Evolutionary conservation across 35 echinoderm and acorn worm genomes (phyloP).

Genomic region (Ptychodera flava): DNA sequence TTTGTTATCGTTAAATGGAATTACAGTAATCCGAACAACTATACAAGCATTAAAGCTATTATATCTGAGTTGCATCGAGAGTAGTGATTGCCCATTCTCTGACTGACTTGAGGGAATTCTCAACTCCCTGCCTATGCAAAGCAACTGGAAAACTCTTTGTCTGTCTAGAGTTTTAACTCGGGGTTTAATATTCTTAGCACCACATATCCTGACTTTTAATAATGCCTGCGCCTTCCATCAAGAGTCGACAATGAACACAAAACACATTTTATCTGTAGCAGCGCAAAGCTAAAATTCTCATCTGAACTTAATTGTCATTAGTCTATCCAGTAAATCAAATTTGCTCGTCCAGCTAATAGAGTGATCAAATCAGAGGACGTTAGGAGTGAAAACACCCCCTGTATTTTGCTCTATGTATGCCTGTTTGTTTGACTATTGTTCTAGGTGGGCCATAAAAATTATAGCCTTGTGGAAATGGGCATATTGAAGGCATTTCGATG

Average conservation of each 20-base stretch:
- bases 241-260: neutral
- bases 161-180: neutral
- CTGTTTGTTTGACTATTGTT: neutral
- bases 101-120: neutral
- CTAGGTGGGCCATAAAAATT: neutral
- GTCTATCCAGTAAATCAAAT: neutral
- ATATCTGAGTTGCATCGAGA: neutral
- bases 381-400: neutral
- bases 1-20: neutral
- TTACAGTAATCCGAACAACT: neutral
- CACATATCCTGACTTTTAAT: neutral
- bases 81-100: neutral
- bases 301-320: constrained; percentile 2
- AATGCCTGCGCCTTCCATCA: neutral
- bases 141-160: neutral
- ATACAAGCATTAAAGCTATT: neutral
- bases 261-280: neutral
- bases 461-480: neutral
- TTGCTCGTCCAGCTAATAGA: neutral
- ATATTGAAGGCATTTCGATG: neutral
- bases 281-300: neutral
- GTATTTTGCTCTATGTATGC: neutral
- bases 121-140: neutral
- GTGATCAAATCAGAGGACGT: neutral
- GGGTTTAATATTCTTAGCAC: neutral